Evolutionary conservation across 1,140 invertebrate species (phyloP), one percentile per base, ranked within the genome.

Genomic region (Reticulitermes speratus): DNA sequence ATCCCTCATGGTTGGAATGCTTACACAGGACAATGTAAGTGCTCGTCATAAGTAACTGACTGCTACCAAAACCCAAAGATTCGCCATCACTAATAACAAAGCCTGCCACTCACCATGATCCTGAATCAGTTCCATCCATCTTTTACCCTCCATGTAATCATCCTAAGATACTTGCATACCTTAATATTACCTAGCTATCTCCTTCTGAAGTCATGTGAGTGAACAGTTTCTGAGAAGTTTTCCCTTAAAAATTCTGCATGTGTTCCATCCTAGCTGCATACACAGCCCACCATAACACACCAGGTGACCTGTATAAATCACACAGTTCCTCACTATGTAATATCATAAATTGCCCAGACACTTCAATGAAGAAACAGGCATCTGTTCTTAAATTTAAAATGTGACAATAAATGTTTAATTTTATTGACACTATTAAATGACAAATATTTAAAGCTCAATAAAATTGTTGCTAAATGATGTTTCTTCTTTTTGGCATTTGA

Each of bases 1-100:
- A 55, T 96, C 96, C 0, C 94, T 93, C 88, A 95, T 98, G 91
- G 96, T 97, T n/a, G 97, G 96, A 38, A 91, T 93, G 44, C 92
- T 98, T 23, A 98, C 97, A 2, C 93, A 95, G 52, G 90, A 95
- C 12, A 93, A 96, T 88, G 94, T 95, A 90, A 94, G 93, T 91
- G 84, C 84, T 75, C 21, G 3, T 11, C 32, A 75, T 7, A 16
- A 23, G 2, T 38, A 44, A n/a, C 25, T 8, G 2, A 86, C 7
- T 86, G 59, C 14, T 75, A 85, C 0, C 55, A 85, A 3, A 44
- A 52, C 44, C 30, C 11, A 16, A 84, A n/a, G 5, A 23, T 23
- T 84, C 9, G 25, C 0, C 44, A 14, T 23, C 81, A 14, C 81
- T 30, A 32, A 11, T 14, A 44, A 11, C n/a, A 30, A 21, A 30